These are phyloP conservation scores for Paraplagusia blochii DNA, from an alignment of 2,113 vertebrate species.

Conservation along the genomic window DNA sequence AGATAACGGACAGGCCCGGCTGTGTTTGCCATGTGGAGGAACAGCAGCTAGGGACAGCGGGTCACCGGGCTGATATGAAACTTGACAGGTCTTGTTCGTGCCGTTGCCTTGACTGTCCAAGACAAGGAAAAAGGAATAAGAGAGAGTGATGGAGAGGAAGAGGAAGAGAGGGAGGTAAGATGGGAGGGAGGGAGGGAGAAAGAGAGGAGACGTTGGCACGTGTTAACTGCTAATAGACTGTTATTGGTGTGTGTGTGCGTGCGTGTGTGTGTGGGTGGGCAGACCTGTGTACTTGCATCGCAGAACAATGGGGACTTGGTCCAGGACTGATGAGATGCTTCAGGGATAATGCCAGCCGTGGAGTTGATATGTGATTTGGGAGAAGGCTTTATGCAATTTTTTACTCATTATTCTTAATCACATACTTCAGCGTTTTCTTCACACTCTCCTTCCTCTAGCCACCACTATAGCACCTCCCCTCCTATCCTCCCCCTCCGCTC, in stretches of 20 bases:
- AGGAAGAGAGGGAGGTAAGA: not conserved
- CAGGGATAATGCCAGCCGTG: constrained; percentile 73
- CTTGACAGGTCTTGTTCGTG: constrained; percentile 58
- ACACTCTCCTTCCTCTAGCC: constrained; percentile 54
- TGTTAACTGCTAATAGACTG: constrained; percentile 63
- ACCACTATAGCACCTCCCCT: constrained; percentile 11
- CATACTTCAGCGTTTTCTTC: constrained; percentile 79
- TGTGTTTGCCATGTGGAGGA: constrained; percentile 52
- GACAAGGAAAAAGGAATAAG: constrained; percentile 35
- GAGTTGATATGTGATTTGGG: constrained; percentile 80
- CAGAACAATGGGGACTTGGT: constrained; percentile 65
- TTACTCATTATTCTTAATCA: constrained; percentile 83
- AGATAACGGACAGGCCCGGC: constrained; percentile 56
- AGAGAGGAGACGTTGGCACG: constrained; percentile 45
- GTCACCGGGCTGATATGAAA: constrained; percentile 59
- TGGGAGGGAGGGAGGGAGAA: constrained; percentile 10
- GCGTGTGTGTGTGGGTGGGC: constrained; percentile 38
- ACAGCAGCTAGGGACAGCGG: constrained; percentile 41
- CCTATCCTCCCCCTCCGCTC: constrained; percentile 13
- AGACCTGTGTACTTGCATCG: constrained; percentile 45
- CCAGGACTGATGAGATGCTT: constrained; percentile 78
- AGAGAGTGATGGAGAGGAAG: constrained; percentile 21
- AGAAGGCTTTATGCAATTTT: constrained; percentile 79
- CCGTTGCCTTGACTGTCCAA: constrained; percentile 26
- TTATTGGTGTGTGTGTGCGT: constrained; percentile 19